Evolutionary conservation across 2,113 vertebrate species (phyloP).

Genomic region (Mohoua ochrocephala): DNA sequence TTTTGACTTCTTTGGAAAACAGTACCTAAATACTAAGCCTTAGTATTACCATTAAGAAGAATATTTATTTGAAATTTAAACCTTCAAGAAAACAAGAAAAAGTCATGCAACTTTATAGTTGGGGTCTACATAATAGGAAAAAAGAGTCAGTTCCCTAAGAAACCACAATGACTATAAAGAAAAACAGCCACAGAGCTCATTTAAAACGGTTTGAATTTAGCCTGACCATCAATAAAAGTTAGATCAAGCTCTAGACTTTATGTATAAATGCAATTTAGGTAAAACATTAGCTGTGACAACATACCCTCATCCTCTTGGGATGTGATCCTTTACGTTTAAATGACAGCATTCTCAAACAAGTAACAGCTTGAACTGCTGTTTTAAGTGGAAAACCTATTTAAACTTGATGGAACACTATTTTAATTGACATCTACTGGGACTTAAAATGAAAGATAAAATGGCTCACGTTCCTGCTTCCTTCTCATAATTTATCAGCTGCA

Average conservation of each 20-base stretch:
- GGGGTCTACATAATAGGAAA: neutral
- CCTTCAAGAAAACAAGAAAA: neutral
- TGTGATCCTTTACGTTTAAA: neutral
- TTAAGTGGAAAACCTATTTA: neutral
- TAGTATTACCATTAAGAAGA: neutral
- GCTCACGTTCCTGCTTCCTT: conserved; percentile 73
- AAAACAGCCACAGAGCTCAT: neutral
- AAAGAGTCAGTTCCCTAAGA: neutral
- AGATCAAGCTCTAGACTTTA: neutral
- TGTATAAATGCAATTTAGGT: neutral
- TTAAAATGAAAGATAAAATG: neutral
- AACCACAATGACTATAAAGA: neutral
- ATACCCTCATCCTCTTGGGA: neutral
- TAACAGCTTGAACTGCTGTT: neutral
- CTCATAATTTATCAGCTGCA: conserved; percentile 59
- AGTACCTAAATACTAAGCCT: neutral
- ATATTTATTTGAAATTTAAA: neutral
- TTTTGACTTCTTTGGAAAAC: neutral
- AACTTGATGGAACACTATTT: neutral
- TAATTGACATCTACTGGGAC: neutral
- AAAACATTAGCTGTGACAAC: neutral
- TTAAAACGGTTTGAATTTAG: neutral
- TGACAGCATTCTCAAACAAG: neutral
- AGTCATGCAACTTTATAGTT: neutral
- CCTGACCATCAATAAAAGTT: neutral